Base-by-base conservation (phyloP, 2,797 vertebrate species). In the Neosilurus hyrtlii region DNA sequence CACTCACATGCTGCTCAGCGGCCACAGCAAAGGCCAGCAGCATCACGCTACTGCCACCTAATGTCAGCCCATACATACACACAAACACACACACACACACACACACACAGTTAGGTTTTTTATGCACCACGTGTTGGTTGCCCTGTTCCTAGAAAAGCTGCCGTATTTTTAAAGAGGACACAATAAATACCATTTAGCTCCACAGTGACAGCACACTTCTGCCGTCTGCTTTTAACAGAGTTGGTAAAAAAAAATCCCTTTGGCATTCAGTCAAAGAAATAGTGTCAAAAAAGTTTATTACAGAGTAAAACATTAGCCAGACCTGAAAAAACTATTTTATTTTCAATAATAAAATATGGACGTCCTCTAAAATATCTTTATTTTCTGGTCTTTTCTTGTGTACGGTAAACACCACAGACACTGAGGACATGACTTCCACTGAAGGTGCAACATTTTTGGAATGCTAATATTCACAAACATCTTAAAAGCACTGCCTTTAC, bases 1-100 rank as follows among this genome's bases (percentile, higher is more conserved):
- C 80, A 65, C 81, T 82, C 81, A 71, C 85, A 65, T 37, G 14
- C 73, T 78, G 72, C 57, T 71, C 14, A 16, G 76, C 43, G 66
- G 79, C 87, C 82, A 89, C 84, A 88, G 83, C 88, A 86, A 85
- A 86, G 86, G 88, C 88, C 88, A 95, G 94, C 88, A 80, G 89
- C 91, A 94, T 94, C 95, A 93, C 95, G 89, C 95, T 95, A 94
- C 96, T 96, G 96, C 96, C 96, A 95, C 95, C 96, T 96, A 96
- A 94, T 94, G 96, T 91, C 91, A 87, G 79, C 72, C 71, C 56
- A 74, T 11, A 81, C 85, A 56, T 67, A 82, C 65, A 82, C 63
- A 54, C 5, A 37, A 3, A 66, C 18, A 68, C 5, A 54, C 10
- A 70, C 35, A 68, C 35, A 68, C 66, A 71, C 68, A 73, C n/a